Evolutionary conservation across 1,140 invertebrate genomes (phyloP).

Genomic region (Polypedilum pembai): DNA sequence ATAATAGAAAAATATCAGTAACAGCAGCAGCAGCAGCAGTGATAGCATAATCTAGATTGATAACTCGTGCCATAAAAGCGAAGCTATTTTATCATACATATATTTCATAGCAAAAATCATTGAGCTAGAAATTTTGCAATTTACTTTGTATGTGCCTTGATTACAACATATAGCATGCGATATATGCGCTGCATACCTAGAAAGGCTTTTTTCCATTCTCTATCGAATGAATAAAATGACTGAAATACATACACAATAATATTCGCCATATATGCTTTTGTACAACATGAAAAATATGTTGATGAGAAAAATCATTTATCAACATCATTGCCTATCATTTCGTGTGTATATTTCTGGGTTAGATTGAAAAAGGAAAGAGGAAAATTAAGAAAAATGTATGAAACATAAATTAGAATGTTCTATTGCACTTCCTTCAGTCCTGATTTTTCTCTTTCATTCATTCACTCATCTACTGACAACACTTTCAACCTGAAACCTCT

Average conservation of each 20-base stretch:
- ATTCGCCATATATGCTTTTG: neutral
- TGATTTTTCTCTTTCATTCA: no score
- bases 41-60: conserved; percentile 12
- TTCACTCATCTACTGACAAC: no score
- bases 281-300: conserved; percentile 2
- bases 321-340: neutral
- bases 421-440: no score
- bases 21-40: neutral
- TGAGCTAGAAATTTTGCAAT: neutral
- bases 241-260: no score
- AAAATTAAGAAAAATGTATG: neutral
- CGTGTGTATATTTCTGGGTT: neutral
- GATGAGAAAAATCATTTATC: conserved; percentile 26
- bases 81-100: neutral
- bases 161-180: neutral
- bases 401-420: neutral
- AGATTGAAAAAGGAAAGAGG: neutral
- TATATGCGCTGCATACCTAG: no score
- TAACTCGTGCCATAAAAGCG: neutral
- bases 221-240: no score
- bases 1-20: neutral
- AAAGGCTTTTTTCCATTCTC: no score
- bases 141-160: neutral
- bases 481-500: neutral
- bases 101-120: neutral